Conservation (phyloP, 1,140 invertebrate species). For the Mactra quadrangularis region DNA sequence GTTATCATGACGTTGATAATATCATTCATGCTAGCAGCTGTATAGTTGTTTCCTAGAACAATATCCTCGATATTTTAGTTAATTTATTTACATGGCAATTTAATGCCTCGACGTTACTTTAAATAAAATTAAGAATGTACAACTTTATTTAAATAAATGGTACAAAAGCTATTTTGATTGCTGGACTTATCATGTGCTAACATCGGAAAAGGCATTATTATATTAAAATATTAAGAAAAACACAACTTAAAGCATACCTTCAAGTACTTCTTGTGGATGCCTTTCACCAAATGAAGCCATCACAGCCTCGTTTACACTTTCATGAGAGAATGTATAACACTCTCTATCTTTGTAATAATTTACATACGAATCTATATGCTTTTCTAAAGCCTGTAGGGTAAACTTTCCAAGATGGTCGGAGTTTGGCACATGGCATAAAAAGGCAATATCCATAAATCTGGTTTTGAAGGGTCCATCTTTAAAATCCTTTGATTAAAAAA, state of each 20-base stretch:
- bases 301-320: conserved; percentile 53
- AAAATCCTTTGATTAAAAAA: conserved; percentile 23
- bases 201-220: too few species aligned
- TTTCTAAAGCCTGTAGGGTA: conserved; percentile 31
- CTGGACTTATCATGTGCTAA: neutral
- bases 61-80: too few species aligned
- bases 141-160: too few species aligned
- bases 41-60: too few species aligned
- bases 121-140: too few species aligned
- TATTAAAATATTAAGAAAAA: too few species aligned
- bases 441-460: conserved; percentile 35
- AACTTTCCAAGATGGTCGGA: conserved; percentile 36
- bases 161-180: too few species aligned
- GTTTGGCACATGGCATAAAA: conserved; percentile 29
- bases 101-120: too few species aligned
- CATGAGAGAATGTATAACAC: conserved; percentile 60
- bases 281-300: conserved; percentile 56
- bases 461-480: conserved; percentile 16
- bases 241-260: conserved; percentile 39
- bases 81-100: too few species aligned
- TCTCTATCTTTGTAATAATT: conserved; percentile 47
- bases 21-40: too few species aligned
- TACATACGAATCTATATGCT: conserved; percentile 24
- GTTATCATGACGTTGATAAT: too few species aligned
- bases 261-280: conserved; percentile 54